These are phyloP conservation scores for Proisotoma minuta DNA, from an alignment of 2,888 invertebrate genomes.

Conservation along the genomic window DNA sequence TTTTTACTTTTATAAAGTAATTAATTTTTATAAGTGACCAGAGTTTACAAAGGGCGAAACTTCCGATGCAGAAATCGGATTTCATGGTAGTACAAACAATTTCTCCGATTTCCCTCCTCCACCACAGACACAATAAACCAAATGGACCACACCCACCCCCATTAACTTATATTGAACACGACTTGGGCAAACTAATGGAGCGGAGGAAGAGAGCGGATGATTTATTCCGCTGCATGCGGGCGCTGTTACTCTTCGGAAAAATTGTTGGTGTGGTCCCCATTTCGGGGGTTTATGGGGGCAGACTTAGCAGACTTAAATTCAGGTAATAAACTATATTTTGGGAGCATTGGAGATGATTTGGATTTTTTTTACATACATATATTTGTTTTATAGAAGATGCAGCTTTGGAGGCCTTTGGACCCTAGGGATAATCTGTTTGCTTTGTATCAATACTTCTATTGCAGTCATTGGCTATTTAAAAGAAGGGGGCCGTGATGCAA, in stretches of 20 bases:
- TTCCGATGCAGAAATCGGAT: not conserved
- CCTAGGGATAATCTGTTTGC: conserved; percentile 15
- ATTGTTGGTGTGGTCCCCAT: conserved; percentile 17
- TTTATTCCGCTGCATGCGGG: not conserved
- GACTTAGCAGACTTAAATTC: not conserved
- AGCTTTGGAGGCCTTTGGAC: conserved; percentile 24
- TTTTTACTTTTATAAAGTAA: no score
- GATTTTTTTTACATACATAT: not conserved
- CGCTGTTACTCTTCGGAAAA: conserved; percentile 15
- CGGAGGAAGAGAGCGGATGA: not conserved
- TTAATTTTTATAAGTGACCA: no score
- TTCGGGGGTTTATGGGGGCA: conserved; percentile 2
- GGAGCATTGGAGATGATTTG: no score
- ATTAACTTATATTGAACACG: no score
- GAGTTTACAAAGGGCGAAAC: no score
- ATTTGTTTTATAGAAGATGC: not conserved
- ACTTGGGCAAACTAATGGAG: no score
- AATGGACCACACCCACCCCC: not conserved
- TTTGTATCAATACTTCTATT: conserved; percentile 18
- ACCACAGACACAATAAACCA: not conserved
- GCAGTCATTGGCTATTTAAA: conserved; percentile 25
- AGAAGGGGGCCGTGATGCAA: conserved; percentile 31
- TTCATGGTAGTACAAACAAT: not conserved
- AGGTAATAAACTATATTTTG: no score
- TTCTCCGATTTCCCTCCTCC: not conserved